Conservation (phyloP, 2,113 vertebrate genomes). For the Varanus komodoensis region DNA sequence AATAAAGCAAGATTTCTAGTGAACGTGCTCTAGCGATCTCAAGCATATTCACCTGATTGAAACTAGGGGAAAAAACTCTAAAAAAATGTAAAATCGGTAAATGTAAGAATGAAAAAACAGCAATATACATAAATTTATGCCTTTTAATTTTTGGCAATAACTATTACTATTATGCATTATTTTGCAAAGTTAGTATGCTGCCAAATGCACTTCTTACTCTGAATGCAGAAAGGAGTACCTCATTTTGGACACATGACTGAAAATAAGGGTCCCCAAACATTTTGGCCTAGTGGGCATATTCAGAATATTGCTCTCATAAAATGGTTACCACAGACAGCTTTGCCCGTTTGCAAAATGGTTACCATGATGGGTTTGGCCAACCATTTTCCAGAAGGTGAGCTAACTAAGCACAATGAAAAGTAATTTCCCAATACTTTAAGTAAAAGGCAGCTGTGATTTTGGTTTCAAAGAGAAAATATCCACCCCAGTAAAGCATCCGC, state of each 20-base stretch:
- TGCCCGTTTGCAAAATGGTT: too few species aligned
- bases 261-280: too few species aligned
- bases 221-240: background rate
- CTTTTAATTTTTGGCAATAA: background rate
- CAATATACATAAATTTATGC: background rate
- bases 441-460: too few species aligned
- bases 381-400: too few species aligned
- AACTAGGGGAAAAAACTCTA: background rate
- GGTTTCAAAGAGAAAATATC: too few species aligned
- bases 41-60: slow-evolving; percentile 38
- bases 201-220: background rate
- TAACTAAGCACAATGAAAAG: too few species aligned
- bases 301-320: too few species aligned
- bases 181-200: background rate
- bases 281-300: too few species aligned
- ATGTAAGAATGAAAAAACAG: background rate
- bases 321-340: too few species aligned
- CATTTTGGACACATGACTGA: slow-evolving; percentile 16
- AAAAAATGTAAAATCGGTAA: slow-evolving; percentile 32
- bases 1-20: slow-evolving; percentile 73
- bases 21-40: slow-evolving; percentile 48
- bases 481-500: too few species aligned
- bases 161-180: background rate
- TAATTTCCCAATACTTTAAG: too few species aligned
- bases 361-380: too few species aligned